Percentiles rank a stretch among this genome's conserved stretches.
Evolutionary conservation across 2,113 vertebrate species (phyloP).

Genomic region (Setophaga petechia): DNA sequence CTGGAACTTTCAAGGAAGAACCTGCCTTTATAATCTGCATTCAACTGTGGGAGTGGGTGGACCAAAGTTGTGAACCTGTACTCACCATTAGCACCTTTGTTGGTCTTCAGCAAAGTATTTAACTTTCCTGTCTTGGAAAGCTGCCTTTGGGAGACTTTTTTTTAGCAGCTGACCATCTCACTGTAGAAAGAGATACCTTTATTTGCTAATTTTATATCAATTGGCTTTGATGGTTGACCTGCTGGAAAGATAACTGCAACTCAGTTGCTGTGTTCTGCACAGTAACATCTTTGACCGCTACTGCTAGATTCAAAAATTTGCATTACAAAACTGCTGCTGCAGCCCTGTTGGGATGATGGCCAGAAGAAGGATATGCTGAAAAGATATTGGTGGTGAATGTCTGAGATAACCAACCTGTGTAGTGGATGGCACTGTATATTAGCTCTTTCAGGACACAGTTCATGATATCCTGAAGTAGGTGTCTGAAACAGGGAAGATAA

Average conservation of each 20-base stretch:
- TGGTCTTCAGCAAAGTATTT: background rate
- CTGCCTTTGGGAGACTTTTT: background rate
- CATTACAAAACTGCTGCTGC: background rate
- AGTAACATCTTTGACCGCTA: background rate
- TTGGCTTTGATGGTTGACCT: background rate
- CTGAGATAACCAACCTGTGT: background rate
- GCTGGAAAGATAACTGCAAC: background rate
- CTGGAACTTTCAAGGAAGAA: background rate
- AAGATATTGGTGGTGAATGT: background rate
- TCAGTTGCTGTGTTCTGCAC: background rate
- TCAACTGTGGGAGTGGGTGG: background rate
- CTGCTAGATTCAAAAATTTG: background rate
- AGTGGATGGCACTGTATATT: background rate
- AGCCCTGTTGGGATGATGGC: background rate
- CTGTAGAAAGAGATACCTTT: background rate
- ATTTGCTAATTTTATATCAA: background rate
- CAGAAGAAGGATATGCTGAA: background rate
- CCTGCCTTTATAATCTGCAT: background rate
- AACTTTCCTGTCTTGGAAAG: background rate
- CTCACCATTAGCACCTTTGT: background rate
- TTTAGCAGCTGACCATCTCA: background rate
- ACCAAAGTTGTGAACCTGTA: background rate
- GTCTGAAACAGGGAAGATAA: constrained; percentile 33
- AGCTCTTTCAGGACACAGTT: constrained; percentile 31
- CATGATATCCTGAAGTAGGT: constrained; percentile 45